These are phyloP conservation scores for Allophyes oxyacanthae DNA, from an alignment of 2,888 invertebrate genomes.

Conservation along the genomic window DNA sequence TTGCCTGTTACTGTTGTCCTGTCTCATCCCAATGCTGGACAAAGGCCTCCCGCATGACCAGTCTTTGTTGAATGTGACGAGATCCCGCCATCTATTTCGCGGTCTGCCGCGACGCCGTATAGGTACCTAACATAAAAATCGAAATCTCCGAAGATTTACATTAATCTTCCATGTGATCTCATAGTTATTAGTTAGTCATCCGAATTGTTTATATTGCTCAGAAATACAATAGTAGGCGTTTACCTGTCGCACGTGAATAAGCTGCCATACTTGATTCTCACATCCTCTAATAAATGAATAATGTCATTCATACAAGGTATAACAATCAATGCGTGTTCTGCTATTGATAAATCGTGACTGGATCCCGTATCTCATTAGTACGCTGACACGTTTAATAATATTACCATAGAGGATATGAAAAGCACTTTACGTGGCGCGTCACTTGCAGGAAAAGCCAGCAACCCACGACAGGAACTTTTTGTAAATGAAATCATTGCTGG, in stretches of 20 bases:
- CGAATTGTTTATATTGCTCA: slow-evolving; percentile 5
- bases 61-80: too few species aligned
- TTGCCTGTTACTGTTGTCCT: too few species aligned
- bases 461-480: slow-evolving; percentile 80
- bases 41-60: too few species aligned
- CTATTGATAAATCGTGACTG: slow-evolving; percentile 69
- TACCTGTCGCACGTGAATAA: slow-evolving; percentile 29
- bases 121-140: too few species aligned
- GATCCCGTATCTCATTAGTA: slow-evolving; percentile 76
- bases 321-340: slow-evolving; percentile 53
- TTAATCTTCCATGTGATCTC: background rate
- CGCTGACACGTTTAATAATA: slow-evolving; percentile 79
- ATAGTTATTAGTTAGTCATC: slow-evolving; percentile 6
- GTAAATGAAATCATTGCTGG: slow-evolving; percentile 77
- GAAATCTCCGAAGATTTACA: background rate
- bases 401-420: slow-evolving; percentile 81
- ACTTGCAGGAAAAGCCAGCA: slow-evolving; percentile 76
- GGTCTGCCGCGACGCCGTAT: too few species aligned
- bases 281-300: slow-evolving; percentile 52
- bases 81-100: too few species aligned
- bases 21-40: too few species aligned
- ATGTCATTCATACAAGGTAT: slow-evolving; percentile 52
- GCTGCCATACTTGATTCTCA: slow-evolving; percentile 32
- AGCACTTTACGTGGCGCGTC: slow-evolving; percentile 66
- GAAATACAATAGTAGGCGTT: slow-evolving; percentile 22